Evolutionary conservation across 1,140 invertebrate species (phyloP).

Genomic region (Neodiprion pinetum): DNA sequence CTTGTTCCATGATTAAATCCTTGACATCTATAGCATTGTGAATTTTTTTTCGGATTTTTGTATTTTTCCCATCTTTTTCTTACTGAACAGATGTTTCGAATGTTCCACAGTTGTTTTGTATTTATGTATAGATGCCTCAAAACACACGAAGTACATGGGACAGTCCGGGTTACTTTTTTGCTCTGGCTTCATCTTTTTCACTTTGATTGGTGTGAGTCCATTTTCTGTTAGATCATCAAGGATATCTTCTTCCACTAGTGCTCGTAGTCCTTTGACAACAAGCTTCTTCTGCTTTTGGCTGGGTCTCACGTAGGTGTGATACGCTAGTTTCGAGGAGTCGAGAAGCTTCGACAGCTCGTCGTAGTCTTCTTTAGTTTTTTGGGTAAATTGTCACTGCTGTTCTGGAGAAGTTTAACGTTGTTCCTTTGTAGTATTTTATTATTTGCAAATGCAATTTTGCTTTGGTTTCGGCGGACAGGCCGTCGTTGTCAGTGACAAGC

Average conservation of each 20-base stretch:
- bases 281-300: not conserved
- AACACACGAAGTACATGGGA: not conserved
- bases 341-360: not conserved
- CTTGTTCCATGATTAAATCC: slow-evolving; percentile 20
- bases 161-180: not conserved
- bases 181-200: not conserved
- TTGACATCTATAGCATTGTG: slow-evolving; percentile 28
- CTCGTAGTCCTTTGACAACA: not conserved
- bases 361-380: not conserved
- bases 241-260: not conserved
- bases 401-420: not conserved
- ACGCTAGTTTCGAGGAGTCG: not conserved
- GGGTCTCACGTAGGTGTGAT: not conserved
- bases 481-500: not conserved
- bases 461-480: not conserved
- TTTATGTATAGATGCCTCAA: not conserved
- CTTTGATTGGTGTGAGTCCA: not conserved
- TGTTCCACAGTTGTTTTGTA: slow-evolving; percentile 20
- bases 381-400: not conserved
- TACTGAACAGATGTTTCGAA: slow-evolving; percentile 11
- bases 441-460: not conserved
- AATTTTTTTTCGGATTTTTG: slow-evolving; percentile 19
- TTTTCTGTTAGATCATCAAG: not conserved
- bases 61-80: slow-evolving; percentile 23
- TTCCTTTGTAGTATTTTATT: not conserved